A percentile compares a stretch with the other conserved stretches of the same genome.
Conservation (phyloP, 2,888 invertebrate species). For the Steinernema hermaphroditum region DNA sequence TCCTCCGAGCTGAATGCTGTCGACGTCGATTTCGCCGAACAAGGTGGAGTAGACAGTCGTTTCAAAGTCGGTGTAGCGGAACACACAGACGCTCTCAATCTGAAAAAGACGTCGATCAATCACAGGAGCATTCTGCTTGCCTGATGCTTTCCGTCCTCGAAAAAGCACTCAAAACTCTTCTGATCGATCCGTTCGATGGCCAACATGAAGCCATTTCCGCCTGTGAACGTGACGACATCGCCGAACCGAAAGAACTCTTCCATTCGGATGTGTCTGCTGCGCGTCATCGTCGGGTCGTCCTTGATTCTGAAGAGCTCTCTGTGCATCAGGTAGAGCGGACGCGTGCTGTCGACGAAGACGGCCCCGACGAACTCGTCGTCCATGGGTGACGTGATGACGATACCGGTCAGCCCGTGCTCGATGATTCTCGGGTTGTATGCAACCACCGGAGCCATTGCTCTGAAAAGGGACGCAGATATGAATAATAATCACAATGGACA, state of each 20-base stretch:
- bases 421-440: too few species aligned
- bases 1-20: not conserved
- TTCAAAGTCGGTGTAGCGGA: not conserved
- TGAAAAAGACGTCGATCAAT: not conserved
- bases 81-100: not conserved
- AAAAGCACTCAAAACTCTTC: not conserved
- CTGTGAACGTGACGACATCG: not conserved
- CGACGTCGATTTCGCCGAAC: not conserved
- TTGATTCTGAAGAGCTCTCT: not conserved
- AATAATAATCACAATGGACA: too few species aligned
- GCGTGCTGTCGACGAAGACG: not conserved
- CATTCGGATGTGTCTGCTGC: constrained; percentile 20
- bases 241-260: constrained; percentile 15
- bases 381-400: not conserved
- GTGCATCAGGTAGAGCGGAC: constrained; percentile 1
- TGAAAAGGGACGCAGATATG: too few species aligned
- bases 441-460: too few species aligned
- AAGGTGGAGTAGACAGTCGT: not conserved
- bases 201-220: constrained; percentile 12
- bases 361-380: not conserved
- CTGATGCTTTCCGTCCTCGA: not conserved
- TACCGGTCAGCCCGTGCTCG: not conserved
- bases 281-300: not conserved
- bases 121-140: not conserved
- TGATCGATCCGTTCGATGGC: constrained; percentile 1